A percentile compares a stretch with the other conserved stretches of the same genome.
phyloP scores from a whole-genome alignment of 2,888 invertebrate genomes.

The Polydrusus pterygomalis region DNA sequence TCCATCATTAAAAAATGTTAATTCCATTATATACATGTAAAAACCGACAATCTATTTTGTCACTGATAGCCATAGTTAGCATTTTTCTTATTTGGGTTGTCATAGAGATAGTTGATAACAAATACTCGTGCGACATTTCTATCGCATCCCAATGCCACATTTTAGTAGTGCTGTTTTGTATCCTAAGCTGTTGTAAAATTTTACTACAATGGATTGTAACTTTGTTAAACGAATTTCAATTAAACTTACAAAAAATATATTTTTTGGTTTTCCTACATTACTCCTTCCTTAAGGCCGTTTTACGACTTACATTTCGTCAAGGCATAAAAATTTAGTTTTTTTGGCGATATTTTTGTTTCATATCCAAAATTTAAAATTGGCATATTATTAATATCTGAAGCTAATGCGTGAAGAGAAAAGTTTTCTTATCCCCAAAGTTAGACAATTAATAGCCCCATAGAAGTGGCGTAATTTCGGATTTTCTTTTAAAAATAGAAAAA shows the following conservation, averaged over 20 bases:
- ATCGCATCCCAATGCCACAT: slow-evolving; percentile 52
- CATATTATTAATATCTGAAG: no score
- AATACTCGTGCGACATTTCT: slow-evolving; percentile 28
- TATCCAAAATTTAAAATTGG: no score
- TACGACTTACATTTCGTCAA: no score
- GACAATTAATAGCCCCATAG: no score
- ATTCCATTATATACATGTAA: slow-evolving; percentile 52
- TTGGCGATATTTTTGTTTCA: no score
- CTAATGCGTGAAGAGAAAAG: no score
- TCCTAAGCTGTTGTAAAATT: slow-evolving; percentile 69
- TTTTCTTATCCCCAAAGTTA: no score
- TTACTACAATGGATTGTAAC: slow-evolving; percentile 72
- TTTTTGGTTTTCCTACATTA: not conserved
- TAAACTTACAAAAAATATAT: slow-evolving; percentile 53
- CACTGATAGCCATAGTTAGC: slow-evolving; percentile 52
- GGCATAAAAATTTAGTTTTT: no score
- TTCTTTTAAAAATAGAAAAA: no score
- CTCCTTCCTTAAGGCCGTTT: not conserved
- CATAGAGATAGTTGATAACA: slow-evolving; percentile 16
- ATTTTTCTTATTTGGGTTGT: slow-evolving; percentile 41
- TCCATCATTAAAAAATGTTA: slow-evolving; percentile 54
- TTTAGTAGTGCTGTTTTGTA: slow-evolving; percentile 67
- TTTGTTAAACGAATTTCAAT: slow-evolving; percentile 72
- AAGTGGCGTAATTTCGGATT: no score
- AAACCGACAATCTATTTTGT: slow-evolving; percentile 57